Evolutionary conservation across 2,113 vertebrate genomes (phyloP).

Genomic region (Oplegnathus fasciatus): DNA sequence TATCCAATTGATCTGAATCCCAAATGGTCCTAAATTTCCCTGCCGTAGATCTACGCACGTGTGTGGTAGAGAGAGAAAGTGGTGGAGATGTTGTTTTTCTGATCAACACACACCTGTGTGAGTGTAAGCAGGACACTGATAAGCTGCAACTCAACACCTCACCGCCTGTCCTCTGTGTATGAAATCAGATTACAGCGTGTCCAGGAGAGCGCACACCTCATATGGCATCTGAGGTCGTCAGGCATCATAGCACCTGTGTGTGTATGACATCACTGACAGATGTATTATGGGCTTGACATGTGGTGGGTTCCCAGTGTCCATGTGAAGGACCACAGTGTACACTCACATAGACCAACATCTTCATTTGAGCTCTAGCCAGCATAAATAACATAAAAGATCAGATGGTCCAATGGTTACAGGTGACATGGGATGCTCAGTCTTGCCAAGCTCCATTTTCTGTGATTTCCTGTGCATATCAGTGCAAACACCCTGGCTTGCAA

Average conservation of each 20-base stretch:
- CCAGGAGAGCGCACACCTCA: background rate
- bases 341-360: too few relatives aligned
- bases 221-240: background rate
- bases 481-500: too few relatives aligned
- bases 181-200: conserved; percentile 8
- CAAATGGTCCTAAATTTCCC: conserved; percentile 60
- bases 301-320: too few relatives aligned
- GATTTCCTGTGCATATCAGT: too few relatives aligned
- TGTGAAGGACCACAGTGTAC: too few relatives aligned
- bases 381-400: too few relatives aligned
- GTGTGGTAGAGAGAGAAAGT: background rate
- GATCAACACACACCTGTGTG: conserved; percentile 2
- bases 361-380: too few relatives aligned
- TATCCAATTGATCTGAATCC: conserved; percentile 61
- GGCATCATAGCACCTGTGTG: conserved; percentile 6
- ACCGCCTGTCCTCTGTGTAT: conserved; percentile 1
- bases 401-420: too few relatives aligned
- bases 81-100: background rate
- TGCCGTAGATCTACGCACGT: background rate
- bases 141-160: conserved; percentile 7
- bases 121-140: background rate
- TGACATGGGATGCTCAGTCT: too few relatives aligned
- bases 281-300: background rate
- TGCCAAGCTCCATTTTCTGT: too few relatives aligned
- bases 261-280: background rate